phyloP scores from a whole-genome alignment of 2,888 invertebrate genomes.

The Stenodera caucasica region DNA sequence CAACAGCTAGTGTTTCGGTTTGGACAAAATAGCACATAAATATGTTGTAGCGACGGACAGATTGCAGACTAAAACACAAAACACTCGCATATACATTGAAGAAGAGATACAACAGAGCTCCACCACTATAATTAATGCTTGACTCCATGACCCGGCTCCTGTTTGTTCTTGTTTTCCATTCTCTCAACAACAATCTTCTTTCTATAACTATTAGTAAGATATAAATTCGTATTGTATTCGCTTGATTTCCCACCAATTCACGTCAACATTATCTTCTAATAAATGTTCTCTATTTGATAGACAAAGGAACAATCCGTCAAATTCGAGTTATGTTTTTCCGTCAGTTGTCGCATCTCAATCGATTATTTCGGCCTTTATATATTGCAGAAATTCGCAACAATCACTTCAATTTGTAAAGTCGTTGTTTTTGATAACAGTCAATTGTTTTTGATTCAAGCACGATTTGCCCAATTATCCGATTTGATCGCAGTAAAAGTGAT shows the following conservation, averaged over 20 bases:
- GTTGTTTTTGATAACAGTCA: too few relatives aligned
- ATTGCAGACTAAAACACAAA: slow-evolving; percentile 20
- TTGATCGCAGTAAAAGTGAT: too few relatives aligned
- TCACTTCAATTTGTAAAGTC: too few relatives aligned
- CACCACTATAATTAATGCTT: slow-evolving; percentile 33
- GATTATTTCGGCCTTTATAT: too few relatives aligned
- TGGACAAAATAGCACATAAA: slow-evolving; percentile 30
- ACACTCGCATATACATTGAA: not conserved
- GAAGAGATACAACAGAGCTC: slow-evolving; percentile 16
- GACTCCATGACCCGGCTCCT: slow-evolving; percentile 28
- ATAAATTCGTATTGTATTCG: not conserved
- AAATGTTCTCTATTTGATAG: too few relatives aligned
- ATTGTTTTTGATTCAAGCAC: too few relatives aligned
- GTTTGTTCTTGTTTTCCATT: slow-evolving; percentile 7
- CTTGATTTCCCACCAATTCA: not conserved
- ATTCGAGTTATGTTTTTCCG: too few relatives aligned
- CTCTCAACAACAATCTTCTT: not conserved
- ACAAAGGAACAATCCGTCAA: too few relatives aligned
- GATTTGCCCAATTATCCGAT: too few relatives aligned
- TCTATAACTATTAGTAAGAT: not conserved
- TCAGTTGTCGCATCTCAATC: too few relatives aligned
- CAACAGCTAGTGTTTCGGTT: slow-evolving; percentile 23
- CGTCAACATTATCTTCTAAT: not conserved
- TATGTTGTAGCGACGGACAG: slow-evolving; percentile 26
- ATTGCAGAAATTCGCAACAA: too few relatives aligned